Evolutionary conservation across 2,888 invertebrate genomes (phyloP), one percentile per base, ranked within the genome.

Genomic region (Prosapia bicincta): DNA sequence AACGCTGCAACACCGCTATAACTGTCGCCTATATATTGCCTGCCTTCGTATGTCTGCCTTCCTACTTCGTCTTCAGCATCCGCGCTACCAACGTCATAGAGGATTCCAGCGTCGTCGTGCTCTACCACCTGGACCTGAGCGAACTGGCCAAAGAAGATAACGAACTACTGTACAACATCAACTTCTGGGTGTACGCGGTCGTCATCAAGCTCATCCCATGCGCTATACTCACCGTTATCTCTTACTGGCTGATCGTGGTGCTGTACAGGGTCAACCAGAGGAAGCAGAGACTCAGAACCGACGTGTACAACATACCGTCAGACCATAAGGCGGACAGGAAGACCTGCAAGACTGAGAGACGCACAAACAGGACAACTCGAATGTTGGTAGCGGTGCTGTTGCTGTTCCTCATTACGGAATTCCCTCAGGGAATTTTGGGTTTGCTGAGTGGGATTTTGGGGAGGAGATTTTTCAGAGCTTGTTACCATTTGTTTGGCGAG

Each of bases 311-410:
- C 69, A 86, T 87, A 86, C 83, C 87, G 86, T 76, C 73, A 26
- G 79, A 74, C 23, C 71, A 76, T 23, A 78, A 78, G 24, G 77
- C 73, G 54, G 75, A 78, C 13, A 75, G 71, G 69, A 76, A 71
- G 68, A 87, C 86, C 80, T 85, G 87, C 66, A 91, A 91, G 82
- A 88, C 90, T 38, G 93, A 94, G 82, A 89, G 91, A 76, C 88
- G 93, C 77, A 92, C 93, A 0, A 95, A 97, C 83, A 89, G 97
- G 78, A 97, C 97, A 0, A 97, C 97, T 0, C 91, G 92, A 83
- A 95, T 97, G 91, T 86, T 97, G 54, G 88, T 97, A 1, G 96
- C 96, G 0, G 94, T 97, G 0, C 87, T 97, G 0, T 85, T 95
- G 5, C 87, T 97, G 2, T 97, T 97, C 83, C 88, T 97, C 0